Evolutionary conservation across 2,113 vertebrate genomes (phyloP).

Genomic region (Nibea coibor): DNA sequence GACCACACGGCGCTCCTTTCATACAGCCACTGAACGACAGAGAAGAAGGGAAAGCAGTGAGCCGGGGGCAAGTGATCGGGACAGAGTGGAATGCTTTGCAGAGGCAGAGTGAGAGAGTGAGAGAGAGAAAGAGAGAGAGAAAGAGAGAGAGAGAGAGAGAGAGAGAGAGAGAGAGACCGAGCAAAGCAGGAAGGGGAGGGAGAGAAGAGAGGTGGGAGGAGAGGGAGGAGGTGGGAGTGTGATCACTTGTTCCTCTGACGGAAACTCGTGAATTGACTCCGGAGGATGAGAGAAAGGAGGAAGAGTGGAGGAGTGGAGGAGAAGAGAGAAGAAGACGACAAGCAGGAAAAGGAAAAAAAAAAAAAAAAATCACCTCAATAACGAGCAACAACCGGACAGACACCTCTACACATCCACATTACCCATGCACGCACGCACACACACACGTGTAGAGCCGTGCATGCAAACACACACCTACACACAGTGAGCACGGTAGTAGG

Average conservation of each 20-base stretch:
- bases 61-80: constrained; percentile 73
- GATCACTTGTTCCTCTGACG: constrained; percentile 81
- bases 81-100: constrained; percentile 79
- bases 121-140: constrained; percentile 34
- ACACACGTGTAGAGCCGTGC: constrained; percentile 5
- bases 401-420: constrained; percentile 33
- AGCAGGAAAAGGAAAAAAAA: neutral
- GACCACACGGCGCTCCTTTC: constrained; percentile 85
- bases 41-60: constrained; percentile 77
- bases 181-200: constrained; percentile 71
- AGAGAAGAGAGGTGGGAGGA: constrained; percentile 65
- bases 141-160: constrained; percentile 40
- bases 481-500: constrained; percentile 31
- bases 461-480: constrained; percentile 43
- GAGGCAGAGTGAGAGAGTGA: constrained; percentile 63
- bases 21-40: constrained; percentile 88
- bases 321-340: constrained; percentile 23
- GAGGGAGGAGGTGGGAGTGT: constrained; percentile 68
- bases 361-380: constrained; percentile 52
- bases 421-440: constrained; percentile 11
- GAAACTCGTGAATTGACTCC: constrained; percentile 79
- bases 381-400: constrained; percentile 47
- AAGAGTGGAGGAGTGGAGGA: constrained; percentile 44
- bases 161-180: constrained; percentile 24
- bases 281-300: constrained; percentile 71